These are phyloP conservation scores for Acanthornis magna DNA, from an alignment of 2,797 vertebrate genomes.

Conservation along the genomic window DNA sequence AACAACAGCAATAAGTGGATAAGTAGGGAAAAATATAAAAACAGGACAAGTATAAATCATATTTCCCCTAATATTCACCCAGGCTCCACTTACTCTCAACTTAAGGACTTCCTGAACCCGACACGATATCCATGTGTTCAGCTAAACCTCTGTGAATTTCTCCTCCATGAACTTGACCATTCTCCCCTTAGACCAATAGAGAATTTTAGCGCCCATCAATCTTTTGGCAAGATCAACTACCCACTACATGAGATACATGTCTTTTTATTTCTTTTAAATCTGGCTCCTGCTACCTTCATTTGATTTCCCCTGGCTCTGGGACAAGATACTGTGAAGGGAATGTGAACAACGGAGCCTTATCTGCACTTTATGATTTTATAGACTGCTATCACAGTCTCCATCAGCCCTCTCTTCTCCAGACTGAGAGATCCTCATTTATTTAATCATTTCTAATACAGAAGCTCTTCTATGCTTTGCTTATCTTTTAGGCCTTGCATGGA, in stretches of 20 bases:
- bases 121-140: neutral
- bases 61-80: neutral
- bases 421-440: neutral
- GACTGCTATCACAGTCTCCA: neutral
- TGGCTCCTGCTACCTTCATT: neutral
- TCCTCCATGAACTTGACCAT: neutral
- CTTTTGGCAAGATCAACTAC: neutral
- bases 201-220: conserved; percentile 8
- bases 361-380: neutral
- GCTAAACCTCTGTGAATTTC: neutral
- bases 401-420: neutral
- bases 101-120: neutral
- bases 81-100: neutral
- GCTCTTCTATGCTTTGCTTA: neutral
- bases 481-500: neutral
- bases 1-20: neutral
- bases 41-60: neutral
- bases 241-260: neutral
- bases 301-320: conserved; percentile 31
- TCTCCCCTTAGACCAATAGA: neutral
- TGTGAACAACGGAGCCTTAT: conserved; percentile 24
- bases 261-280: conserved; percentile 20
- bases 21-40: neutral
- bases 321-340: neutral
- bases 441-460: neutral